Conservation (phyloP, 2,888 invertebrate genomes). For the Dioctria linearis region DNA sequence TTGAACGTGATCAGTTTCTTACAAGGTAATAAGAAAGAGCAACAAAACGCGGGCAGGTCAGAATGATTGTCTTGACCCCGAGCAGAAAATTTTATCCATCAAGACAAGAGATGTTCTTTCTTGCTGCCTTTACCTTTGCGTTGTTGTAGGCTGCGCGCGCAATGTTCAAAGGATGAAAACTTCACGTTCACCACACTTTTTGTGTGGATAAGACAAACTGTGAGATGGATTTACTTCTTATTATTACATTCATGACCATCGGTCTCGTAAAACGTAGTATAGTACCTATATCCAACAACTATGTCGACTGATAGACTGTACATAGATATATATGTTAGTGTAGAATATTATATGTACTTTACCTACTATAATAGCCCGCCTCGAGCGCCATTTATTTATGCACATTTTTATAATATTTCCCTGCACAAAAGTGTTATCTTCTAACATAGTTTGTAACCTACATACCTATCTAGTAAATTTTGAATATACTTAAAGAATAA, state of each 20-base stretch:
- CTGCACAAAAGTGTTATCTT: background rate
- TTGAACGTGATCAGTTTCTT: constrained; percentile 52
- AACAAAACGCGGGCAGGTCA: constrained; percentile 32
- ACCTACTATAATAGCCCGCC: background rate
- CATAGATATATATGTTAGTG: no score
- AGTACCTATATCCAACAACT: no score
- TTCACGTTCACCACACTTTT: constrained; percentile 14
- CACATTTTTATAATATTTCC: background rate
- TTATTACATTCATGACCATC: constrained; percentile 3
- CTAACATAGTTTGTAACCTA: background rate
- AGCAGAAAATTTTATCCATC: constrained; percentile 41
- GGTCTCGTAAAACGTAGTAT: no score
- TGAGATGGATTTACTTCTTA: constrained; percentile 30
- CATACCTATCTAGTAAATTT: background rate
- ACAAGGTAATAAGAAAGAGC: background rate
- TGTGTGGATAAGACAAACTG: constrained; percentile 35
- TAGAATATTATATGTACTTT: background rate
- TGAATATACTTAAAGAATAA: background rate
- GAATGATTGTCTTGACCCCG: constrained; percentile 48
- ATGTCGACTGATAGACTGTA: no score
- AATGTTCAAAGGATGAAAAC: constrained; percentile 1
- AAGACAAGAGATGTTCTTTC: background rate
- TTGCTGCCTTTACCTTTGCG: background rate
- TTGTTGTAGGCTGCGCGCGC: background rate
- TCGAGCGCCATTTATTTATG: background rate